Evolutionary conservation across 2,113 vertebrate species (phyloP).

Genomic region (Cricetomys ansorgei): DNA sequence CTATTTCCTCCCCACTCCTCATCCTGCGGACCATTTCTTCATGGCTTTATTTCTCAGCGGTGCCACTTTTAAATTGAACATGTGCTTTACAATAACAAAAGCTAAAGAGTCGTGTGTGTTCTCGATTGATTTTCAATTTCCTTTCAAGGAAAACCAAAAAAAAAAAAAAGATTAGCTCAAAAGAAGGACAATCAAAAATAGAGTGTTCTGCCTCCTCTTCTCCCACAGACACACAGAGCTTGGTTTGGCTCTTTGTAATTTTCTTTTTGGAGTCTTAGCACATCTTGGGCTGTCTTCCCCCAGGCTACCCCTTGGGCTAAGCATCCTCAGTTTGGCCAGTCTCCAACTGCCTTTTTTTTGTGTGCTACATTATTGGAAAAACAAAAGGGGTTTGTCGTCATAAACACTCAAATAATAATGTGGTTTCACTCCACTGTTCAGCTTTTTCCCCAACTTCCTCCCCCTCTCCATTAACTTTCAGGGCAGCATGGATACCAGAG

Average conservation of each 20-base stretch:
- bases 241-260: not conserved
- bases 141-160: slow-evolving; percentile 56
- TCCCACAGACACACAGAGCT: not conserved
- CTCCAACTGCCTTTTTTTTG: slow-evolving; percentile 10
- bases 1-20: not conserved
- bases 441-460: not conserved
- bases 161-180: slow-evolving; percentile 36
- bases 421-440: not conserved
- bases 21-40: slow-evolving; percentile 17
- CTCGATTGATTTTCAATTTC: slow-evolving; percentile 68
- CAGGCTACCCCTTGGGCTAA: not conserved
- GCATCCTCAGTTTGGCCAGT: not conserved
- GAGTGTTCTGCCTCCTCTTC: slow-evolving; percentile 3
- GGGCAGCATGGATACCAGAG: not conserved
- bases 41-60: slow-evolving; percentile 35
- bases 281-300: not conserved
- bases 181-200: slow-evolving; percentile 33
- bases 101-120: not conserved
- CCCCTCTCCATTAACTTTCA: not conserved
- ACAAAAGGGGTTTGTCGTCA: not conserved
- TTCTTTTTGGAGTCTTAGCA: not conserved
- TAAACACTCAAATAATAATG: not conserved
- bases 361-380: slow-evolving; percentile 25
- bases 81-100: slow-evolving; percentile 52
- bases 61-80: slow-evolving; percentile 43